Evolutionary conservation across 2,888 invertebrate species (phyloP).

Genomic region (Oligia strigilis): DNA sequence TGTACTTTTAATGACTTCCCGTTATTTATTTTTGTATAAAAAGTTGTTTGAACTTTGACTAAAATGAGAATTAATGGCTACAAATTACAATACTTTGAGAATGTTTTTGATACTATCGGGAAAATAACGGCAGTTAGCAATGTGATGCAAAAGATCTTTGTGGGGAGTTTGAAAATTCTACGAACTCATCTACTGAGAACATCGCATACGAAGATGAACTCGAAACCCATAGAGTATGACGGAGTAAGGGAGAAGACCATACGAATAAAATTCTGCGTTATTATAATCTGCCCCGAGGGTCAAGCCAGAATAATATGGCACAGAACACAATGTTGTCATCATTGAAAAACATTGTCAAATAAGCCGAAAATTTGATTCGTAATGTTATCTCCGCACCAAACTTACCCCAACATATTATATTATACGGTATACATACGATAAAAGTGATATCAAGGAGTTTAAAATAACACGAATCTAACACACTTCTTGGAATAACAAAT

Average conservation of each 20-base stretch:
- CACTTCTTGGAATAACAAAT: not conserved
- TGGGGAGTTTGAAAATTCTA: slow-evolving; percentile 5
- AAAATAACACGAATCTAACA: not conserved
- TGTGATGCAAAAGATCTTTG: slow-evolving; percentile 3
- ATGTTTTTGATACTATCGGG: slow-evolving; percentile 30
- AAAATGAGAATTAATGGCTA: slow-evolving; percentile 59
- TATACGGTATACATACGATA: not conserved
- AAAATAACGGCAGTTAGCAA: slow-evolving; percentile 23
- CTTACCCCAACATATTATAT: not conserved
- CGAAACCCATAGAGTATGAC: not conserved
- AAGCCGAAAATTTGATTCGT: not conserved
- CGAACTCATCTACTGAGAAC: not conserved
- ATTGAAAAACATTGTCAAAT: not conserved
- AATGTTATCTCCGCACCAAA: not conserved
- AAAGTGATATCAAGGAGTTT: not conserved
- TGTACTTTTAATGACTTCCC: slow-evolving; percentile 66
- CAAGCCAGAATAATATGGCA: too few species aligned
- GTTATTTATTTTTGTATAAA: slow-evolving; percentile 58
- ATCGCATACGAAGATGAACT: not conserved
- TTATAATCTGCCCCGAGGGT: not conserved
- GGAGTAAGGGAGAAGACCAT: not conserved
- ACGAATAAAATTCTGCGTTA: not conserved
- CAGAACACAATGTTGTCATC: not conserved
- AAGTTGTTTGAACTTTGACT: slow-evolving; percentile 57
- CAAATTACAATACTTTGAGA: slow-evolving; percentile 44